These are phyloP conservation scores for Paraplagusia blochii DNA, from an alignment of 2,113 vertebrate genomes.

Conservation along the genomic window DNA sequence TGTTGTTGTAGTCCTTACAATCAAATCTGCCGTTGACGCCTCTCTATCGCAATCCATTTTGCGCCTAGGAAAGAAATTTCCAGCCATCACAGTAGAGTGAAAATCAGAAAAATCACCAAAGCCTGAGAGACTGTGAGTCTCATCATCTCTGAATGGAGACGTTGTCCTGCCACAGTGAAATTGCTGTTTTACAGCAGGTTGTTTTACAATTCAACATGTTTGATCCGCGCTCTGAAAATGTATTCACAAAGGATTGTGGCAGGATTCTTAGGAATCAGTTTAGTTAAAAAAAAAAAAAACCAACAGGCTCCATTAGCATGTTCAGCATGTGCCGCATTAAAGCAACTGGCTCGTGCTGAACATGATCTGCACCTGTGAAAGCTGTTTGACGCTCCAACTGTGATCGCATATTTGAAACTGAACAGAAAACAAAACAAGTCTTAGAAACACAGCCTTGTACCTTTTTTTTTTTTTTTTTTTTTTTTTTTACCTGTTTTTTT, in stretches of 20 bases:
- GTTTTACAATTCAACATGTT: slow-evolving; percentile 22
- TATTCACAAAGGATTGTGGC: no score
- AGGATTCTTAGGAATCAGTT: no score
- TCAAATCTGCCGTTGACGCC: slow-evolving; percentile 32
- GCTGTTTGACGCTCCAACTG: slow-evolving; percentile 22
- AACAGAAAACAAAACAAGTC: slow-evolving; percentile 11
- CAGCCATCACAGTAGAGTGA: not conserved
- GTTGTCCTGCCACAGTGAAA: slow-evolving; percentile 21
- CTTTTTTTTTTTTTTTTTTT: slow-evolving; percentile 1
- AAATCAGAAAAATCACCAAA: slow-evolving; percentile 18
- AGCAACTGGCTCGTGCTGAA: slow-evolving; percentile 40
- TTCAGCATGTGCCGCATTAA: slow-evolving; percentile 29
- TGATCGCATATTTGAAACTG: slow-evolving; percentile 27
- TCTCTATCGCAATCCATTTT: slow-evolving; percentile 29
- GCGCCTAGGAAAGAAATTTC: slow-evolving; percentile 15
- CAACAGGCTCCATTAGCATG: no score
- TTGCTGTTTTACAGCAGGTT: slow-evolving; percentile 14
- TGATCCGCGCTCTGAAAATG: slow-evolving; percentile 3
- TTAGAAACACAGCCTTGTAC: slow-evolving; percentile 27
- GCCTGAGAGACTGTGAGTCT: slow-evolving; percentile 14
- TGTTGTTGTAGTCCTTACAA: slow-evolving; percentile 14
- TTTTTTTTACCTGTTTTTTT: slow-evolving; percentile 51
- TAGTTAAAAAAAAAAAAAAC: no score
- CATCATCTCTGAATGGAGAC: slow-evolving; percentile 24
- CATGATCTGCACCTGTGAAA: slow-evolving; percentile 56